Evolutionary conservation across 2,797 vertebrate genomes (phyloP), one percentile per base, ranked within the genome.

Genomic region (Eidolon dupreanum): DNA sequence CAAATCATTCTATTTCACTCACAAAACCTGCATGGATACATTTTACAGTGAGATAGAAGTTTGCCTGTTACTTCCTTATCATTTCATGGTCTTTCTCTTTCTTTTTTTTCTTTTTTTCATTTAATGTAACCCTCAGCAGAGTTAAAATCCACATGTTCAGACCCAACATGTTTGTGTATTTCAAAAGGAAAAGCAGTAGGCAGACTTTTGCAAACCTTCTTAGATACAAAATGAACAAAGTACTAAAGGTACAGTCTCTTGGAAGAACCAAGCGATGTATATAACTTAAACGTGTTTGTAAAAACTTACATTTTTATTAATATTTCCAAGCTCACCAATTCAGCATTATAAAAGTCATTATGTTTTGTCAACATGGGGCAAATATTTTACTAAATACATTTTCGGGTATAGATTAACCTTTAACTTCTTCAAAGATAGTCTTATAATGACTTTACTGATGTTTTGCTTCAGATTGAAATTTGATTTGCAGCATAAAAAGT

Each of bases 1-100:
- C 94, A 92, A 92, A 97, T 73, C 57, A n/a, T 88, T 77, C 33
- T 22, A n/a, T 97, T 97, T 95, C 61, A 90, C 26, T 92, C 74
- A 88, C n/a, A 93, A 79, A 96, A 61, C 6, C n/a, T 68, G 83
- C 83, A 33, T 3, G 71, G 77, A 96, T 78, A 66, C 88, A 74
- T 97, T 95, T 94, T 88, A 83, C 20, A 2, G 7, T 31, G 66
- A 0, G 3, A 92, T n/a, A 95, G 90, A 49, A 33, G n/a, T 90
- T 96, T n/a, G 61, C 70, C 51, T 85, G 91, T 91, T 51, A 36
- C 31, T 74, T 85, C 22, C n/a, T 84, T 83, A 94, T 88, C 16
- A 33, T 78, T 85, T 49, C 28, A 7, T 83, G 11, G n/a, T 93
- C 59, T 94, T 77, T 12, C 28, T 90, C 93, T 86, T n/a, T 46